Percentiles rank a stretch among this genome's conserved stretches.
Conservation (phyloP, 2,113 vertebrate genomes). For the Aspiorhynchus laticeps region DNA sequence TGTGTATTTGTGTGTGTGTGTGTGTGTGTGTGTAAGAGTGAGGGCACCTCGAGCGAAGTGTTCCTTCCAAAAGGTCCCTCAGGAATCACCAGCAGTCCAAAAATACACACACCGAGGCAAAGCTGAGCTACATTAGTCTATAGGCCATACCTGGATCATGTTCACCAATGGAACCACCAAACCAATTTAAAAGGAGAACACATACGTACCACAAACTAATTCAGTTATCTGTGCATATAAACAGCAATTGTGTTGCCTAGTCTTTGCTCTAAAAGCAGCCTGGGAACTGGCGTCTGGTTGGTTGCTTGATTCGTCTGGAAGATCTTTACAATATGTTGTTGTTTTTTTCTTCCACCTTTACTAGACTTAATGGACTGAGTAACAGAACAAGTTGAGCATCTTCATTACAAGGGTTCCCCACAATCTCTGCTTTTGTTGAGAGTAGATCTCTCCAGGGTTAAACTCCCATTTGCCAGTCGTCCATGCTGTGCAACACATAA, state of each 20-base stretch:
- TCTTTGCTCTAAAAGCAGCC: neutral
- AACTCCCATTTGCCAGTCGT: constrained; percentile 50
- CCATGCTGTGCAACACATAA: constrained; percentile 56
- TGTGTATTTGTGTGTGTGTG: constrained; percentile 37
- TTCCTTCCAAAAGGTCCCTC: constrained; percentile 54
- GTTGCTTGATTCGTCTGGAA: neutral
- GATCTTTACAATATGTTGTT: neutral
- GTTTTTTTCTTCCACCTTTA: neutral
- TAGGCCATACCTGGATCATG: constrained; percentile 5
- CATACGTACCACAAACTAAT: neutral
- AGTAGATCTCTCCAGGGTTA: constrained; percentile 49
- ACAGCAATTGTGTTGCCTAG: neutral
- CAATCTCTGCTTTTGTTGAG: constrained; percentile 48
- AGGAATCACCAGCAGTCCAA: constrained; percentile 54
- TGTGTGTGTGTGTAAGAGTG: constrained; percentile 29
- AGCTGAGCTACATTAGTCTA: constrained; percentile 30
- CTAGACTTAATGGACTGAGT: neutral
- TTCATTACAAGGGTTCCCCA: constrained; percentile 16
- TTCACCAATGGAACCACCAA: neutral
- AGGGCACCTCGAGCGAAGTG: constrained; percentile 52
- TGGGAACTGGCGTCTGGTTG: neutral
- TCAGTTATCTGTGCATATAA: neutral
- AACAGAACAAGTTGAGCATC: neutral
- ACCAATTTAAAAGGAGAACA: neutral
- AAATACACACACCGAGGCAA: constrained; percentile 54